Conservation (phyloP, 2,888 invertebrate species). For the Cerceris ruficornis region DNA sequence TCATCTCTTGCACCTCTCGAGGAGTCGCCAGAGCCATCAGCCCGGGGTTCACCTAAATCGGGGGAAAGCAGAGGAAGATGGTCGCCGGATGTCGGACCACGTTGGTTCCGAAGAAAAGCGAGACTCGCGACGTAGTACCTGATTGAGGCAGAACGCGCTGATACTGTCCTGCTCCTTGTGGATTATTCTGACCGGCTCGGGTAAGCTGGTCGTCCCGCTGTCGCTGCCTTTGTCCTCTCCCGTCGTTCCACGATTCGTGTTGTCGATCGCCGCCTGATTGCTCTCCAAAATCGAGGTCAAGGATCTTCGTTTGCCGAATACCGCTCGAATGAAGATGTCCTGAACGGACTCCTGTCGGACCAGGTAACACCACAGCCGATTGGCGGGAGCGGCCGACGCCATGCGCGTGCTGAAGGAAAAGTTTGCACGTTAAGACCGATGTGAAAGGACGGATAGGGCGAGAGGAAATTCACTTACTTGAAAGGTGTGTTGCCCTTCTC, state of each 20-base stretch:
- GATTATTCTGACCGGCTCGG: constrained; percentile 96
- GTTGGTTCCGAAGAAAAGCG: not conserved
- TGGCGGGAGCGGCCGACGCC: constrained; percentile 88
- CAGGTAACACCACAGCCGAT: constrained; percentile 95
- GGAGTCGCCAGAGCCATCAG: constrained; percentile 96
- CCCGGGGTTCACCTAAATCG: constrained; percentile 87
- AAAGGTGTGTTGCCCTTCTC: constrained; percentile 98
- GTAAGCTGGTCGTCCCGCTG: constrained; percentile 81
- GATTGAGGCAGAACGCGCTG: constrained; percentile 97
- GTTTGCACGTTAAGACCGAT: not conserved
- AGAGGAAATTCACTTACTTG: constrained; percentile 83
- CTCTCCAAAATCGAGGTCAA: constrained; percentile 83
- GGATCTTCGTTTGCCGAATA: constrained; percentile 91
- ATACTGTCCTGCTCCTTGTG: constrained; percentile 99
- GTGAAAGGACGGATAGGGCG: not conserved
- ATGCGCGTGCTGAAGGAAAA: constrained; percentile 83
- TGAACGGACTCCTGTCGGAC: constrained; percentile 96
- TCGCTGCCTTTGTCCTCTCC: constrained; percentile 79
- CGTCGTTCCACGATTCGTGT: constrained; percentile 70
- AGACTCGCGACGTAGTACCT: constrained; percentile 83
- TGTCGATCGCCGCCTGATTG: constrained; percentile 75
- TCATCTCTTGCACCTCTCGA: constrained; percentile 98
- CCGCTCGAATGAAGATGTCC: constrained; percentile 96
- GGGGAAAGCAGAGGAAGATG: not conserved
- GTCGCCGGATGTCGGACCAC: not conserved